Evolutionary conservation across 2,797 vertebrate genomes (phyloP).

Genomic region (Periophthalmus magnuspinnatus): DNA sequence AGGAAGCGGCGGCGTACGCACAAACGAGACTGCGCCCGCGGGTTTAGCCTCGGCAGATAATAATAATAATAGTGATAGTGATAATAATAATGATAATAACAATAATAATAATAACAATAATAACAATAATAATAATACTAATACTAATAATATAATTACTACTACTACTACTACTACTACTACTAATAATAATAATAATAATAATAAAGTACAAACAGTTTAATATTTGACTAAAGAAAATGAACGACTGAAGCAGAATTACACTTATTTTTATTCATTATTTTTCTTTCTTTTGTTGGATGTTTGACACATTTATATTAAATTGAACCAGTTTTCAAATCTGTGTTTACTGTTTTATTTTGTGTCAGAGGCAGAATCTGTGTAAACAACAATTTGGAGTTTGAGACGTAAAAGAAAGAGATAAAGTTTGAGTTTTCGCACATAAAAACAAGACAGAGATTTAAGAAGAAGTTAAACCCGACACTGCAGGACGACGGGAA

Average conservation of each 20-base stretch:
- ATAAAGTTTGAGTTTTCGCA: not conserved
- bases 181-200: not conserved
- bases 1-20: constrained; percentile 14
- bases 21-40: constrained; percentile 38
- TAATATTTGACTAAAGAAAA: not conserved
- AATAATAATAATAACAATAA: not conserved
- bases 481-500: too few relatives aligned
- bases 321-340: too few relatives aligned
- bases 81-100: too few relatives aligned
- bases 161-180: too few relatives aligned
- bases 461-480: not conserved
- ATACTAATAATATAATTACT: too few relatives aligned
- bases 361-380: not conserved
- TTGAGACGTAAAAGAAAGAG: not conserved
- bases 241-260: not conserved
- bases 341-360: too few relatives aligned
- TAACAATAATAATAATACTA: not conserved
- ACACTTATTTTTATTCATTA: not conserved
- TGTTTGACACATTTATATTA: too few relatives aligned
- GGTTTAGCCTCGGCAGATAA: constrained; percentile 47
- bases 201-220: not conserved
- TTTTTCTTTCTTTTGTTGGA: not conserved
- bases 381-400: not conserved
- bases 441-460: not conserved
- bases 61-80: not conserved